These are phyloP conservation scores for Xestia sexstrigata DNA, from an alignment of 2,888 invertebrate species.

Conservation along the genomic window DNA sequence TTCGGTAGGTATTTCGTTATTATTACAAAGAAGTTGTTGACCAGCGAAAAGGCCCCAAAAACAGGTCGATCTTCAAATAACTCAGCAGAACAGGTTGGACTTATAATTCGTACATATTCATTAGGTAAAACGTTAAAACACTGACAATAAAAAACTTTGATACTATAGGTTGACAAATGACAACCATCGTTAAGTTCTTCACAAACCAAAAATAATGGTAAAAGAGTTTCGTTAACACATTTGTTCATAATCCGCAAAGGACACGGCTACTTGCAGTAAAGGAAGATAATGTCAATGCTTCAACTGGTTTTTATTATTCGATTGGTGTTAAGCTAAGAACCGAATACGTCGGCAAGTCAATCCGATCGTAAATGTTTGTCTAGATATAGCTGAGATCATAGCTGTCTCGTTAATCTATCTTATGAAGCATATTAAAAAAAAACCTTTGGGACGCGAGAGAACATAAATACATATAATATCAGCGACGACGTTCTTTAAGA, in stretches of 20 bases:
- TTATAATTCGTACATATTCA: conserved; percentile 32
- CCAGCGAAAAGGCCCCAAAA: conserved; percentile 37
- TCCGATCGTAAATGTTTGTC: conserved; percentile 69
- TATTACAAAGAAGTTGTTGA: conserved; percentile 20
- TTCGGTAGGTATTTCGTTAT: background rate
- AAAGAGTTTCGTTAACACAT: background rate
- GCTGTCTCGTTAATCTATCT: conserved; percentile 28
- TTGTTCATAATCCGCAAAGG: conserved; percentile 77
- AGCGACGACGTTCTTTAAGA: conserved; percentile 40
- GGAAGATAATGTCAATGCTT: conserved; percentile 89
- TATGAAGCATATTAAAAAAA: conserved; percentile 27
- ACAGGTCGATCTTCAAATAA: conserved; percentile 43
- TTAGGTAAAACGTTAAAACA: conserved; percentile 10
- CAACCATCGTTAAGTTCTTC: conserved; percentile 27
- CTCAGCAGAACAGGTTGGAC: conserved; percentile 29
- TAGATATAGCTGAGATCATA: conserved; percentile 34
- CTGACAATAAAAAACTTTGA: background rate
- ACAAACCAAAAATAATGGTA: conserved; percentile 10
- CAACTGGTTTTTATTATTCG: conserved; percentile 89
- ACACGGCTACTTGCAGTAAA: conserved; percentile 84
- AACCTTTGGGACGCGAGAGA: conserved; percentile 29
- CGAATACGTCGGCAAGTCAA: conserved; percentile 77
- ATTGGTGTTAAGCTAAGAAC: conserved; percentile 78
- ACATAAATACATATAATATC: conserved; percentile 63
- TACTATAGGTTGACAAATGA: background rate